A percentile compares a stretch with the other conserved stretches of the same genome.
Evolutionary conservation across 2,888 invertebrate species (phyloP).

Genomic region (Ctena decussata): DNA sequence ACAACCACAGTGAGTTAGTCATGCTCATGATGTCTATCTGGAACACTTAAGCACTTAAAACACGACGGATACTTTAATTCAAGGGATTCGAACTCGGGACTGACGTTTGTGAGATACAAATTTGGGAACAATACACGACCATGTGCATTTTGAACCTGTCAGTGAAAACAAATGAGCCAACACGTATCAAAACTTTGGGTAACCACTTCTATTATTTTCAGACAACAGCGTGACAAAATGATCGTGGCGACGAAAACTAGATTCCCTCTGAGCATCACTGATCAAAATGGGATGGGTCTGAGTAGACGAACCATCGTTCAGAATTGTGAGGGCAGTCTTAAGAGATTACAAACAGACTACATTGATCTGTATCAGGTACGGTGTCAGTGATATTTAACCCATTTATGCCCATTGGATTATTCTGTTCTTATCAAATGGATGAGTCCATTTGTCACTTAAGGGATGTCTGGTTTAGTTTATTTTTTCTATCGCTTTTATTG

Average conservation of each 20-base stretch:
- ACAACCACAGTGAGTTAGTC: no score
- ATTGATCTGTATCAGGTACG: conserved; percentile 52
- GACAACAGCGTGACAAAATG: conserved; percentile 66
- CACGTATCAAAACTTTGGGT: no score
- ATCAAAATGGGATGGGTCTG: conserved; percentile 64
- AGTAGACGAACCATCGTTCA: conserved; percentile 74
- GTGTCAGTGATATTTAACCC: background rate
- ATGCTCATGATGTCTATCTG: no score
- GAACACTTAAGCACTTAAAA: no score
- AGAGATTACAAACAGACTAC: conserved; percentile 43
- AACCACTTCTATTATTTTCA: conserved; percentile 27
- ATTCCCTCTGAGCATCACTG: conserved; percentile 49
- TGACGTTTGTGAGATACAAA: background rate
- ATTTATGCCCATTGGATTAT: no score
- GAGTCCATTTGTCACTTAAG: no score
- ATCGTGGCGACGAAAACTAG: conserved; percentile 71
- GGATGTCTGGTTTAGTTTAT: no score
- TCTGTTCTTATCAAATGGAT: no score
- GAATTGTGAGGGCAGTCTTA: conserved; percentile 69
- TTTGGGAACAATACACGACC: background rate
- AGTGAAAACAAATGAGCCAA: no score
- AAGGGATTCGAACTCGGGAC: background rate
- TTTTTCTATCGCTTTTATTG: background rate
- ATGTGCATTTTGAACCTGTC: background rate
- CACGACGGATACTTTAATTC: no score